Evolutionary conservation across 2,888 invertebrate species (phyloP).

Genomic region (Nineta flava): DNA sequence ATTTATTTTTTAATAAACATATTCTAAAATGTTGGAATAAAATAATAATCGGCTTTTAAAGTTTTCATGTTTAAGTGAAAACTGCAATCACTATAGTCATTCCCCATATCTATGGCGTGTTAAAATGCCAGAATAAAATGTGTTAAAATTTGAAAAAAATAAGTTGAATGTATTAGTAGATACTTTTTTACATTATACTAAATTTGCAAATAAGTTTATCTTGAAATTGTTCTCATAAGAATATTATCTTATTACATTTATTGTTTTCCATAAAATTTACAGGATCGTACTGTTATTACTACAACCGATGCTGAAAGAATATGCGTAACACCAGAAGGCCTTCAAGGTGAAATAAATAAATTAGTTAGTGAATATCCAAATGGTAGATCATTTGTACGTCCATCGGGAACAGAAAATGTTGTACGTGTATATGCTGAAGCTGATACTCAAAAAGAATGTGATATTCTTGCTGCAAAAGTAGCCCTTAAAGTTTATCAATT

Average conservation of each 20-base stretch:
- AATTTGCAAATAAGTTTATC: too few relatives aligned
- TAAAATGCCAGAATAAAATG: too few relatives aligned
- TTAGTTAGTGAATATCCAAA: constrained; percentile 48
- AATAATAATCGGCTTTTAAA: too few relatives aligned
- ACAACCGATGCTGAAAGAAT: constrained; percentile 79
- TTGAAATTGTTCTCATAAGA: background rate
- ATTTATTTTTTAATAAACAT: too few relatives aligned
- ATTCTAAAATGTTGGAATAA: too few relatives aligned
- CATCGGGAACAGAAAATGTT: constrained; percentile 96
- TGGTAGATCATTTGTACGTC: constrained; percentile 80
- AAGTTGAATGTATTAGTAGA: too few relatives aligned
- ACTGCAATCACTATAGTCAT: too few relatives aligned
- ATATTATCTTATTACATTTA: background rate
- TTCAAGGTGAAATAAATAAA: constrained; percentile 67
- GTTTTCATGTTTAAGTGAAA: too few relatives aligned
- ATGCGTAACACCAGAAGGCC: constrained; percentile 63
- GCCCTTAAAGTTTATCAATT: constrained; percentile 56
- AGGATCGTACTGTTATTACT: constrained; percentile 69
- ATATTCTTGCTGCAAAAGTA: constrained; percentile 54
- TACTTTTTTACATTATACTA: background rate
- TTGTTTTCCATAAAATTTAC: constrained; percentile 13
- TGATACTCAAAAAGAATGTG: constrained; percentile 44
- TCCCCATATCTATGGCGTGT: too few relatives aligned
- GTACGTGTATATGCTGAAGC: constrained; percentile 95
- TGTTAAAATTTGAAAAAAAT: too few relatives aligned